phyloP scores from a whole-genome alignment of 2,113 vertebrate genomes.

The Eudyptes chrysolophus region DNA sequence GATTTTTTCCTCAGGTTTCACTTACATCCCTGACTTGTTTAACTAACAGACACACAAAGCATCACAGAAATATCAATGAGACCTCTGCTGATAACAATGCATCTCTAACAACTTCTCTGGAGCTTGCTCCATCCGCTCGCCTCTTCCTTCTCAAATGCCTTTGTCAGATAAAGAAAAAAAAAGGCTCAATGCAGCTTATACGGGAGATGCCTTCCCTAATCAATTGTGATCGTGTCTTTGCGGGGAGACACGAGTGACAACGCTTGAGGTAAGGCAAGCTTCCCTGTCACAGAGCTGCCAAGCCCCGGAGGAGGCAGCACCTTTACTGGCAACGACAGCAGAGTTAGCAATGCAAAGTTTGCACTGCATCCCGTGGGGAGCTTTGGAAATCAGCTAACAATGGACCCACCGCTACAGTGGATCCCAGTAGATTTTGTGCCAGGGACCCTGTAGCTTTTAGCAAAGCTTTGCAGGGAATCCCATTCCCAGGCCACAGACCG shows the following conservation, averaged over 20 bases:
- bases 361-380: rapidly evolving
- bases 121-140: neutral
- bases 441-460: neutral
- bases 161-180: constrained; percentile 33
- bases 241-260: neutral
- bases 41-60: neutral
- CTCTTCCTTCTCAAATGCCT: neutral
- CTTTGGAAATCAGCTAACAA: neutral
- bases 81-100: neutral
- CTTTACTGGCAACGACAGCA: neutral
- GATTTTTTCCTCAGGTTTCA: neutral
- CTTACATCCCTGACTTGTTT: neutral
- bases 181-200: neutral
- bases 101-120: neutral
- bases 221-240: neutral
- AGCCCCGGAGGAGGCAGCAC: neutral
- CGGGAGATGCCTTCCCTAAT: neutral
- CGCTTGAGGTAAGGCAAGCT: neutral
- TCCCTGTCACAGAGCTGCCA: neutral
- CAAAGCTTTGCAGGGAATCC: neutral
- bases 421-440: neutral
- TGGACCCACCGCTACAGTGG: rapidly evolving
- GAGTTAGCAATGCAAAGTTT: neutral
- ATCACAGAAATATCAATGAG: neutral
- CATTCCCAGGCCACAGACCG: neutral